Base-by-base conservation (phyloP, 35 echinoderm and acorn worm genomes). In the Stichopus chloronotus region DNA sequence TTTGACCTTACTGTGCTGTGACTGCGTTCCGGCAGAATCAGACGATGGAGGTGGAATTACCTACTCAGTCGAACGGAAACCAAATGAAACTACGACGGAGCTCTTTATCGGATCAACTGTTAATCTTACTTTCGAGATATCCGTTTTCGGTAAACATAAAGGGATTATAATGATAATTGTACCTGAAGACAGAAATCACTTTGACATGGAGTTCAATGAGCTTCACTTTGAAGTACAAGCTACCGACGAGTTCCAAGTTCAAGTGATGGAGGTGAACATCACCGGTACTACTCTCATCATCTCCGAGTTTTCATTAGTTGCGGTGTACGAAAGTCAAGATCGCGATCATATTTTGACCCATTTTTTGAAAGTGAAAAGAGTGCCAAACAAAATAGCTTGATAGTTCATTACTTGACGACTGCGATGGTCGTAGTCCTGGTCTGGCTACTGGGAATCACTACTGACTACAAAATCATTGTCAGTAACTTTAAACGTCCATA, bases 391-490 rank as follows among this genome's bases (percentile, higher is more conserved):
- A 55, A 2, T 83, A 8, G 79, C 22, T 22, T 22, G 11, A 91
- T 91, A 53, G 25, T 76, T 19, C 53, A 23, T 17, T 80, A 58
- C 72, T 12, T 57, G 52, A 12, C 83, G 5, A 81, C 78, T 1
- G 79, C 91, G n/a, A 24, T 22, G 54, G 55, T 92, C 10, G 58
- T 92, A 11, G 1, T 83, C 2, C 23, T 9, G 5, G 24, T 81
- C 14, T 55, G 78, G 16, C 24, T 58, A 9, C 57, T 92, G 53
- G 91, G 91, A 6, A 30, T 71, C 55, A 92, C 76, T 4, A 80
- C 76, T 13, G 79, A 80, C 78, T 82, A 52, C 7, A 92, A 79
- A 60, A 83, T 82, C 4, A 92, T 92, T 6, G 30, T 25, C 52
- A 57, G 79, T 10, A 92, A 56, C 19, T 25, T 92, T 2, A 55